phyloP scores from a whole-genome alignment of 2,797 vertebrate genomes.

The Echeneis naucrates region DNA sequence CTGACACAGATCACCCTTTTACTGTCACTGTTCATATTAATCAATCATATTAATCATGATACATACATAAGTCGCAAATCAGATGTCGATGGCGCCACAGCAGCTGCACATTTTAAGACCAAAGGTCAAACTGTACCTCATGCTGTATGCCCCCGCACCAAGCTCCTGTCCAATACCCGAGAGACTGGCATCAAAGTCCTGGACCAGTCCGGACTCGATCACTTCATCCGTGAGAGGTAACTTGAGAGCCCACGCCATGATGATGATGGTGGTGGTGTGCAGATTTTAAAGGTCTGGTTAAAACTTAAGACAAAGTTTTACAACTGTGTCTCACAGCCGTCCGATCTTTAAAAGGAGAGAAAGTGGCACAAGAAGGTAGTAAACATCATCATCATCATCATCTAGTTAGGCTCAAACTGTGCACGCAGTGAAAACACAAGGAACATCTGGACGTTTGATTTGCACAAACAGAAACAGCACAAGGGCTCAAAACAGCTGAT shows the following conservation, averaged over 20 bases:
- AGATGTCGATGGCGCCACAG: not conserved
- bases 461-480: not conserved
- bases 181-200: constrained; percentile 98
- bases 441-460: not conserved
- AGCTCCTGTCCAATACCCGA: constrained; percentile 98
- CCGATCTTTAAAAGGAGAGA: constrained; percentile 28
- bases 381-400: accelerated
- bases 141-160: constrained; percentile 97
- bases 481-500: not conserved
- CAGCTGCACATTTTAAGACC: not conserved
- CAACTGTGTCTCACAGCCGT: constrained; percentile 35
- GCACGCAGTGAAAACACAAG: not conserved
- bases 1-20: not conserved
- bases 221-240: constrained; percentile 96
- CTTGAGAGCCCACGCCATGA: constrained; percentile 98
- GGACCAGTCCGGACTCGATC: constrained; percentile 96
- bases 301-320: constrained; percentile 41
- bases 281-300: constrained; percentile 38
- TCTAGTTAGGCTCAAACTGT: not conserved
- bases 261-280: constrained; percentile 49
- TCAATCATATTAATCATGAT: too few relatives aligned
- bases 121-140: constrained; percentile 88
- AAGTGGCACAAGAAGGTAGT: not conserved
- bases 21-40: not conserved
- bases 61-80: not conserved